These are phyloP conservation scores for Phalera bucephala DNA, from an alignment of 2,888 invertebrate genomes.

Conservation along the genomic window DNA sequence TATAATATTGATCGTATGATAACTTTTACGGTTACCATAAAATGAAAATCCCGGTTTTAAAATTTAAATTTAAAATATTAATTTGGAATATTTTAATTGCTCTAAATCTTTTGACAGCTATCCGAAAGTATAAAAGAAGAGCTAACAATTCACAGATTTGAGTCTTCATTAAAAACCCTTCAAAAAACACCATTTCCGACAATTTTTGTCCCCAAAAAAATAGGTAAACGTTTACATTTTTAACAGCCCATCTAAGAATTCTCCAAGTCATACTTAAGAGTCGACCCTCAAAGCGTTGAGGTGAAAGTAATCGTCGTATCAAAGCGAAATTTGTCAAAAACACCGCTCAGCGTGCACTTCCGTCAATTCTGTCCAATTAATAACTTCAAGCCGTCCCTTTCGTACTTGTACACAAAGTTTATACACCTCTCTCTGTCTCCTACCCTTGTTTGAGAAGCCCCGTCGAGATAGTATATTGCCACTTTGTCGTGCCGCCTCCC, in stretches of 20 bases:
- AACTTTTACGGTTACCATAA: too few species aligned
- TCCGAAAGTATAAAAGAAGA: too few species aligned
- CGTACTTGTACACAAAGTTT: constrained; percentile 17
- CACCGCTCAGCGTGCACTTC: constrained; percentile 74
- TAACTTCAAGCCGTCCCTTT: constrained; percentile 60
- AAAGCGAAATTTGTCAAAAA: constrained; percentile 83
- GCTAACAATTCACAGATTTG: too few species aligned
- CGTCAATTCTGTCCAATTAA: constrained; percentile 82
- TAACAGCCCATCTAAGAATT: constrained; percentile 44
- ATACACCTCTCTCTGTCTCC: constrained; percentile 48
- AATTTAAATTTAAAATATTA: too few species aligned
- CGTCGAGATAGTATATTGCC: constrained; percentile 81
- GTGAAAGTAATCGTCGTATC: constrained; percentile 81
- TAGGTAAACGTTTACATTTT: constrained; percentile 42
- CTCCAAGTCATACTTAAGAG: constrained; percentile 50
- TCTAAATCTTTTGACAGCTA: too few species aligned
- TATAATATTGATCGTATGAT: too few species aligned
- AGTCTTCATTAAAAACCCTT: neutral
- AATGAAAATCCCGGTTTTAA: too few species aligned
- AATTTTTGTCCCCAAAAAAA: constrained; percentile 5
- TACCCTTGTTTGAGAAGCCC: constrained; percentile 80
- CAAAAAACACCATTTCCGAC: neutral
- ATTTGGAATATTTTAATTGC: too few species aligned
- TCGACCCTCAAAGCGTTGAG: constrained; percentile 69
- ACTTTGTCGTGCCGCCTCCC: constrained; percentile 78